Percentiles rank a stretch among this genome's conserved stretches.
Evolutionary conservation across 1,140 invertebrate genomes (phyloP).

Genomic region (Holotrichia oblita): DNA sequence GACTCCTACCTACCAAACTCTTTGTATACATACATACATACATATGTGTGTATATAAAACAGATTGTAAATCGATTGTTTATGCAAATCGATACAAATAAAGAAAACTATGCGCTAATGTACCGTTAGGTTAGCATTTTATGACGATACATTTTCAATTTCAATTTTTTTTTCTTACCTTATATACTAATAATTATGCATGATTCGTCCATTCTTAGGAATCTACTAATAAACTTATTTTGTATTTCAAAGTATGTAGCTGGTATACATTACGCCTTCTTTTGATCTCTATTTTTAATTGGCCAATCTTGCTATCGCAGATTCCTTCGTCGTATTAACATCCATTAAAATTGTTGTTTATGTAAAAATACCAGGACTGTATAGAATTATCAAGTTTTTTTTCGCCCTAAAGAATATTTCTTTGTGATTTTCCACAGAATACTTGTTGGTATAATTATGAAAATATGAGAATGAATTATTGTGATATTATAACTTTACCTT

Average conservation of each 20-base stretch:
- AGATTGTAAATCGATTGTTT: conserved; percentile 9
- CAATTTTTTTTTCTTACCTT: background rate
- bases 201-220: background rate
- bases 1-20: background rate
- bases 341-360: background rate
- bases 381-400: no score
- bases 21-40: no score
- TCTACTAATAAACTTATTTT: background rate
- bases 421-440: no score
- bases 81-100: background rate
- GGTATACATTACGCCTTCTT: background rate
- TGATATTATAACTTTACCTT: no score
- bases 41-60: background rate
- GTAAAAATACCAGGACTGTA: background rate
- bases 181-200: background rate
- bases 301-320: background rate
- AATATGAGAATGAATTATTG: no score
- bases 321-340: background rate
- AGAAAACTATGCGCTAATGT: background rate
- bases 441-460: no score
- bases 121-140: background rate
- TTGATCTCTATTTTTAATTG: conserved; percentile 7
- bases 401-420: no score
- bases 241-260: no score
- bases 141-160: background rate